Percentiles rank a stretch among this genome's conserved stretches.
These are phyloP conservation scores for Ageneiosus marmoratus DNA, from an alignment of 2,113 vertebrate genomes.

Conservation along the genomic window DNA sequence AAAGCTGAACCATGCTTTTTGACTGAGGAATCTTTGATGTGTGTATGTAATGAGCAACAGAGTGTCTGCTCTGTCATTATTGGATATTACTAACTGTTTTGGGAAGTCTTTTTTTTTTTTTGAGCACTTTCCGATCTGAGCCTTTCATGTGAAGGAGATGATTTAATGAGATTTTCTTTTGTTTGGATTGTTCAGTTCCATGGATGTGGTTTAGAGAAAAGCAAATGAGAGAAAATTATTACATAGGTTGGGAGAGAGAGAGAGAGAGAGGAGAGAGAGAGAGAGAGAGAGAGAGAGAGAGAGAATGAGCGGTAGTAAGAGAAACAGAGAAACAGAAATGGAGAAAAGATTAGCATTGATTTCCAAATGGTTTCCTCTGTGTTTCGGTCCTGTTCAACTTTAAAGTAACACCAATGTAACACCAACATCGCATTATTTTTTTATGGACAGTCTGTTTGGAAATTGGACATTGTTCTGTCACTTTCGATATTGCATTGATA, in stretches of 20 bases:
- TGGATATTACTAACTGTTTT: not conserved
- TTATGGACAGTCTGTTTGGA: not conserved
- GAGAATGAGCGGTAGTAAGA: not conserved
- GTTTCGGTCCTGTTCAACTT: not conserved
- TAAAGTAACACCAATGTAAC: not conserved
- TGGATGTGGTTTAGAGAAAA: not conserved
- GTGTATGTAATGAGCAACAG: conserved; percentile 2
- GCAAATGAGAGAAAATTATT: not conserved
- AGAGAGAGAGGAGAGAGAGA: not conserved
- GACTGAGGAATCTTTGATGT: not conserved
- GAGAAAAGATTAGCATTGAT: not conserved
- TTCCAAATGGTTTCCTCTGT: not conserved
- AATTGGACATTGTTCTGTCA: not conserved
- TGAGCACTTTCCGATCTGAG: not conserved
- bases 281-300: not conserved
- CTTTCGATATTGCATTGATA: not conserved
- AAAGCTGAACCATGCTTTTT: not conserved
- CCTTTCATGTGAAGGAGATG: conserved; percentile 14
- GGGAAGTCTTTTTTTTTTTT: conserved; percentile 12
- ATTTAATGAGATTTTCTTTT: conserved; percentile 38
- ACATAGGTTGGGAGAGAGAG: not conserved
- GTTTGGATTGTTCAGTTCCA: conserved; percentile 21
- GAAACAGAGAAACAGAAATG: not conserved
- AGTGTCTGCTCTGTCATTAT: conserved; percentile 28
- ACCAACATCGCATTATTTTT: not conserved